Conservation (phyloP, 2,113 vertebrate genomes). For the Myodes glareolus region DNA sequence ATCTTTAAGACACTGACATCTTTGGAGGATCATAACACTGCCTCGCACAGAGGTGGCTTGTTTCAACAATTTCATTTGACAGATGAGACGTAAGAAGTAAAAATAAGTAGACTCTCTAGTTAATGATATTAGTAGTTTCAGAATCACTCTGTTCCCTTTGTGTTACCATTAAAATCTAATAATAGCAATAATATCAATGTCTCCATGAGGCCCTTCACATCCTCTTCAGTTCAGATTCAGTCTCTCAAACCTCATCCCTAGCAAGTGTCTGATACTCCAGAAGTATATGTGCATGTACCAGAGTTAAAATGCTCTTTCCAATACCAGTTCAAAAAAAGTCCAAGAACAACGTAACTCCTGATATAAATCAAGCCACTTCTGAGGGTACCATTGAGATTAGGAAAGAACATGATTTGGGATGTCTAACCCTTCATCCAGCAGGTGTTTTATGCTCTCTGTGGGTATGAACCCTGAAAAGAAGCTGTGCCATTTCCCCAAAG, state of each 20-base stretch:
- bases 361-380: not conserved
- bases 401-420: not conserved
- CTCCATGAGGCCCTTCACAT: not conserved
- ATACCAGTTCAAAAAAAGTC: not conserved
- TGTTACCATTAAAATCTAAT: slow-evolving; percentile 3
- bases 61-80: not conserved
- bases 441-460: not conserved
- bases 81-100: not conserved
- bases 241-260: not conserved
- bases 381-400: not conserved
- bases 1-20: not conserved
- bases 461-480: not conserved
- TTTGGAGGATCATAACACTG: not conserved
- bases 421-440: not conserved
- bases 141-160: not conserved
- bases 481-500: not conserved
- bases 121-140: not conserved
- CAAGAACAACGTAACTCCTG: not conserved
- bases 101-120: not conserved
- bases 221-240: not conserved
- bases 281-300: not conserved
- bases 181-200: slow-evolving; percentile 4
- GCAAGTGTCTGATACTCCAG: not conserved
- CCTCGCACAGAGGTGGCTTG: not conserved
- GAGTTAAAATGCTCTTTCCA: not conserved